A percentile compares a stretch with the other conserved stretches of the same genome.
phyloP scores from a whole-genome alignment of 2,113 vertebrate genomes.

The Phaethon lepturus region DNA sequence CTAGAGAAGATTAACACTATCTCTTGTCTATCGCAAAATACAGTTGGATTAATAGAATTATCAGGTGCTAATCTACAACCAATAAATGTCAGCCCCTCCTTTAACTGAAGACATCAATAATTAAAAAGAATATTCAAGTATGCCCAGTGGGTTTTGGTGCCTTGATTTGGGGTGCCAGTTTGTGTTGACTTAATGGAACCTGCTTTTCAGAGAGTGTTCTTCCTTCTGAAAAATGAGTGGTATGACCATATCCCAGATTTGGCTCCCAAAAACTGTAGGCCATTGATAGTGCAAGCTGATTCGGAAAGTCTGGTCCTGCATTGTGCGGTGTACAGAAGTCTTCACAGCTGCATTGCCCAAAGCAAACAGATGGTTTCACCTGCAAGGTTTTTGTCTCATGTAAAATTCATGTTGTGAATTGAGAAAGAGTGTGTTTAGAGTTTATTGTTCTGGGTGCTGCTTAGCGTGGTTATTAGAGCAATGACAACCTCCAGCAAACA shows the following conservation, averaged over 20 bases:
- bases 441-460: not conserved
- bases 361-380: conserved; percentile 31
- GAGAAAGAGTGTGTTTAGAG: not conserved
- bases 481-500: conserved; percentile 5
- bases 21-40: not conserved
- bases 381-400: not conserved
- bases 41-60: not conserved
- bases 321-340: not conserved
- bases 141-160: not conserved
- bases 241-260: not conserved
- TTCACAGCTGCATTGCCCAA: conserved; percentile 16
- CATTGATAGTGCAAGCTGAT: not conserved
- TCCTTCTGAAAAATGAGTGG: not conserved
- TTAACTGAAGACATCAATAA: not conserved
- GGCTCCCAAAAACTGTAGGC: not conserved
- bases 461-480: not conserved
- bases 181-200: not conserved
- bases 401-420: conserved; percentile 5
- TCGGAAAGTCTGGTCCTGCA: not conserved
- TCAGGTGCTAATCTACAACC: not conserved
- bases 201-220: not conserved
- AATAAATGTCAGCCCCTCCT: not conserved
- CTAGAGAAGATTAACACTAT: not conserved
- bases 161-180: not conserved
- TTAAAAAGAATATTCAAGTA: not conserved